Base-by-base conservation (phyloP, 2,797 vertebrate genomes). In the Agapornis canus region DNA sequence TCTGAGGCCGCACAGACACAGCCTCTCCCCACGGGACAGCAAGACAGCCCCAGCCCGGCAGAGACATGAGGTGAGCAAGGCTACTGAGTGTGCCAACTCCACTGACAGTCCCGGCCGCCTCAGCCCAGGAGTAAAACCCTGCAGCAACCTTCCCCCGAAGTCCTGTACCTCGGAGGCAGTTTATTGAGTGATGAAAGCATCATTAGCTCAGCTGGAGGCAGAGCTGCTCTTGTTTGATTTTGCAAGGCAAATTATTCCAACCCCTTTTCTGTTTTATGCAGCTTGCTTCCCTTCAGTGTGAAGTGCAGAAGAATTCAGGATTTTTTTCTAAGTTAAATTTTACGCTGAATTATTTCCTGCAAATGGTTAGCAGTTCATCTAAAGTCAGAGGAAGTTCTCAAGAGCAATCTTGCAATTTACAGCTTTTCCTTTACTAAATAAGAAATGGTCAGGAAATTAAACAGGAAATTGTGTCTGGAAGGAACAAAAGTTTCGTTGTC, bases 381-480 rank as follows among this genome's bases (percentile, higher is more conserved):
- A 9, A 88, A 95, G 82, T 71, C 73, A 83, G 72, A 51, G 87
- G 69, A 95, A 96, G 88, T 60, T 81, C 80, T 94, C 82, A 51
- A 65, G 87, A 92, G 65, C 85, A 90, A 90, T 78, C 65, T 86
- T 90, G 72, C 80, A 90, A 90, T 96, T 96, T 96, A 94, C 93
- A 96, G 70, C 85, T 96, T 96, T 92, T 89, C 76, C 85, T 86
- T 86, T 77, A 47, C 89, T 78, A 69, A 94, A 56, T 76, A 83
- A 94, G 90, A 92, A 96, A 91, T 3, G 4, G 87, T 43, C 96
- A 92, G 96, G 94, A 96, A 95, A 96, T 96, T 82, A 95, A 93
- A 94, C 94, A 96, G 96, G 95, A 96, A 95, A 96, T 95, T 94
- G 92, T 87, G 93, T 94, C 95, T 96, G 82, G 94, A 94, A 95